Percentiles rank a stretch among this genome's conserved stretches.
Conservation (phyloP, 2,797 vertebrate species). For the Eospalax fontanierii region DNA sequence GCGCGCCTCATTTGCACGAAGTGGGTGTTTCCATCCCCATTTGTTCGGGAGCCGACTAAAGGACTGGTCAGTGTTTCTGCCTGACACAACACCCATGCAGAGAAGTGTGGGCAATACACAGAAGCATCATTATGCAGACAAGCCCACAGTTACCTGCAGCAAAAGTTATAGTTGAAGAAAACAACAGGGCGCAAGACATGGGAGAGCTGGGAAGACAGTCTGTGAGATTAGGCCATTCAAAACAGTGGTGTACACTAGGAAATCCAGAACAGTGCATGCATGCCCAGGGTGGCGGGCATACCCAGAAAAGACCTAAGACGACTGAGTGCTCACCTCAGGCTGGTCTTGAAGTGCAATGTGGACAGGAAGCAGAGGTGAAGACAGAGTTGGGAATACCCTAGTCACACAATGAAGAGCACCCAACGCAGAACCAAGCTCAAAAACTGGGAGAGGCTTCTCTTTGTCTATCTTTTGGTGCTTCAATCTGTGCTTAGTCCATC, state of each 20-base stretch:
- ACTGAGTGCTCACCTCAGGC: background rate
- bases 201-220: background rate
- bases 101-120: no score
- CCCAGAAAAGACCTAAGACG: background rate
- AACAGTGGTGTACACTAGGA: accelerated
- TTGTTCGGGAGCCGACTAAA: background rate
- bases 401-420: background rate
- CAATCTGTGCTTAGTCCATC: background rate
- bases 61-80: background rate
- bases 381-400: no score
- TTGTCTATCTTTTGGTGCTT: background rate
- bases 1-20: background rate
- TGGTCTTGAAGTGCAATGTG: background rate
- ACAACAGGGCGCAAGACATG: background rate
- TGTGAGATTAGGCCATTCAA: background rate
- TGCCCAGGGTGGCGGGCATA: background rate
- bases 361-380: background rate
- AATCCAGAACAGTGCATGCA: background rate
- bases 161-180: background rate
- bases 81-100: background rate
- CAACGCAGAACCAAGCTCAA: background rate
- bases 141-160: background rate
- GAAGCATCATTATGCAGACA: background rate
- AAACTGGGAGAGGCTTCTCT: background rate
- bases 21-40: accelerated